A percentile compares a stretch with the other conserved stretches of the same genome.
phyloP scores from a whole-genome alignment of 2,113 vertebrate species.

The Pandion haliaetus region DNA sequence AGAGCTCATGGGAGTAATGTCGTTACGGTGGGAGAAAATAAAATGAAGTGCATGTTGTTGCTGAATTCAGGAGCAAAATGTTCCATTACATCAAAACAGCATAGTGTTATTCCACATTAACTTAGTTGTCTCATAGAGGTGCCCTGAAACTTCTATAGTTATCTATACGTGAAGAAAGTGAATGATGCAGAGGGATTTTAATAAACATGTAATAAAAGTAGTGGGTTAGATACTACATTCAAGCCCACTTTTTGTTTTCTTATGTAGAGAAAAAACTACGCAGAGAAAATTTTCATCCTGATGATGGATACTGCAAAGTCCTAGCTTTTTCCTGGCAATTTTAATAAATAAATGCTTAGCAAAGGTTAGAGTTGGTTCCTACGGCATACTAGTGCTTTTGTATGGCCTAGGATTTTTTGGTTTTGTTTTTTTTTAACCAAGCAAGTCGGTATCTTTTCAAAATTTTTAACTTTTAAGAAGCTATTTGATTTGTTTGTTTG shows the following conservation, averaged over 20 bases:
- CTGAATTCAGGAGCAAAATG: background rate
- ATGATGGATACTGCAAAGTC: background rate
- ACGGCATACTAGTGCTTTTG: background rate
- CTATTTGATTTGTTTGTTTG: background rate
- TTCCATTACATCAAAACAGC: background rate
- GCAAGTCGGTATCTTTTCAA: background rate
- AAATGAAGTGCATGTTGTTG: background rate
- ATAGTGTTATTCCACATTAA: background rate
- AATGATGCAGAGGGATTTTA: background rate
- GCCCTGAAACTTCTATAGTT: background rate
- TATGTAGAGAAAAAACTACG: background rate
- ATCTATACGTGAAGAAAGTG: accelerated
- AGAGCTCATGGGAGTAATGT: background rate
- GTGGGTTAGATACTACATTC: background rate
- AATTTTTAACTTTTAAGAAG: background rate
- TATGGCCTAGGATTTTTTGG: background rate
- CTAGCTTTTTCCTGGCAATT: background rate
- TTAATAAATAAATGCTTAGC: background rate
- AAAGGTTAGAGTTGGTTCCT: background rate
- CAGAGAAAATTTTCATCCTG: background rate
- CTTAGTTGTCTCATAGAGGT: background rate
- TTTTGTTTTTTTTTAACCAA: background rate
- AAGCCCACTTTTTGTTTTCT: background rate
- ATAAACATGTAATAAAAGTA: background rate
- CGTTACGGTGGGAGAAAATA: background rate